Evolutionary conservation across 2,888 invertebrate genomes (phyloP).

Genomic region (Leptinotarsa tumamoca): DNA sequence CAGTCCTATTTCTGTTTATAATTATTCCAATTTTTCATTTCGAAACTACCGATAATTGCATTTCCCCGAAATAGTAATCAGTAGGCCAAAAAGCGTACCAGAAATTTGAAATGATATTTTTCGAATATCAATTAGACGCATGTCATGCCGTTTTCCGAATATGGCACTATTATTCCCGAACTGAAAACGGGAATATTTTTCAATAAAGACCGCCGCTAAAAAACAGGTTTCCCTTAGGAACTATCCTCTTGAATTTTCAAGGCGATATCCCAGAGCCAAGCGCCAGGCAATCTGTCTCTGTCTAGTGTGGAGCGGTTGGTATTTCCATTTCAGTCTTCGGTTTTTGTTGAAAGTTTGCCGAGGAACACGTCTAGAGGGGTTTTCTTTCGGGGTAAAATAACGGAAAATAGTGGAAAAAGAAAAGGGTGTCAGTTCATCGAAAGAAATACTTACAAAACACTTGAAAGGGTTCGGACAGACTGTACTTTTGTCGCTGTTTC

Average conservation of each 20-base stretch:
- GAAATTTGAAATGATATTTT: slow-evolving; percentile 11
- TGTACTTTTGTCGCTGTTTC: too few species aligned
- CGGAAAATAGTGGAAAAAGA: not conserved
- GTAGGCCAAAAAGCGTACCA: slow-evolving; percentile 2
- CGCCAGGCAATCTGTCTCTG: slow-evolving; percentile 21
- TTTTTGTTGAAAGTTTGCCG: slow-evolving; percentile 63
- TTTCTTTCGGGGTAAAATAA: slow-evolving; percentile 43
- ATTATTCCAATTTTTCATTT: not conserved
- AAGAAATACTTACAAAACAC: not conserved
- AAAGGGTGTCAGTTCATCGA: not conserved
- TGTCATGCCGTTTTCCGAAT: slow-evolving; percentile 56
- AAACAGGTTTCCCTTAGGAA: slow-evolving; percentile 46
- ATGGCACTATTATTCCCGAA: slow-evolving; percentile 45
- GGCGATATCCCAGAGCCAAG: slow-evolving; percentile 50
- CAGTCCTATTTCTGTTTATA: not conserved
- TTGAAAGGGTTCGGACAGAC: too few species aligned
- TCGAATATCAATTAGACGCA: slow-evolving; percentile 7
- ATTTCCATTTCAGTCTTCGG: slow-evolving; percentile 52
- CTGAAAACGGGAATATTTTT: slow-evolving; percentile 49
- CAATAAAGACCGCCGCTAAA: slow-evolving; percentile 55
- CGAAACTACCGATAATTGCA: slow-evolving; percentile 1
- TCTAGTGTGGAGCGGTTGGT: slow-evolving; percentile 35
- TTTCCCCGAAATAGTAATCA: slow-evolving; percentile 1
- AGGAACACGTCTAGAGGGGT: slow-evolving; percentile 62
- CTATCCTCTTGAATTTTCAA: slow-evolving; percentile 63